A percentile compares a stretch with the other conserved stretches of the same genome.
These are phyloP conservation scores for Carterocephalus palaemon DNA, from an alignment of 2,888 invertebrate species.

Conservation along the genomic window DNA sequence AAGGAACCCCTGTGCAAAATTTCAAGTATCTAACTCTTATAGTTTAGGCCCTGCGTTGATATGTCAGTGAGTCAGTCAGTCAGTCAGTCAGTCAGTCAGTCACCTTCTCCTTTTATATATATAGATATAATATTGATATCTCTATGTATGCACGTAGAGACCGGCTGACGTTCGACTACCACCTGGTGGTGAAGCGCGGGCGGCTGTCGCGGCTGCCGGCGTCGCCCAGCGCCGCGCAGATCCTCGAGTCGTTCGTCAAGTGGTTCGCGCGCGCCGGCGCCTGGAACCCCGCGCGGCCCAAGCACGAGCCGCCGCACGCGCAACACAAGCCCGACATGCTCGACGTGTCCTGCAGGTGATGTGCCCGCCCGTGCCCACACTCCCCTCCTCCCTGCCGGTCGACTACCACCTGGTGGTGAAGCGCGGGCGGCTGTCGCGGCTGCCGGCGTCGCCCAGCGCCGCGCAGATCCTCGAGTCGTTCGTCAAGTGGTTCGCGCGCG, in stretches of 20 bases:
- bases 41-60: too few species aligned
- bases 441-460: conserved; percentile 67
- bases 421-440: conserved; percentile 59
- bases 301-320: conserved; percentile 43
- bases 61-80: too few species aligned
- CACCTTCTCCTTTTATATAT: too few species aligned
- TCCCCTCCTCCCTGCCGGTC: conserved; percentile 54
- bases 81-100: too few species aligned
- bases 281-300: conserved; percentile 56
- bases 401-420: conserved; percentile 74
- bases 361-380: too few species aligned
- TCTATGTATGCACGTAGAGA: too few species aligned
- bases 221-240: conserved; percentile 63
- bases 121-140: too few species aligned
- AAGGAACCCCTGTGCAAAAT: too few species aligned
- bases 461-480: conserved; percentile 70
- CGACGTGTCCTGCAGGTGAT: conserved; percentile 64
- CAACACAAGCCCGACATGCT: conserved; percentile 57
- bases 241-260: conserved; percentile 70
- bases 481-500: conserved; percentile 72
- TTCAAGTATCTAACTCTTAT: too few species aligned
- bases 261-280: conserved; percentile 74
- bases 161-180: conserved; percentile 72
- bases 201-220: conserved; percentile 65
- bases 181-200: conserved; percentile 69